phyloP scores from a whole-genome alignment of 2,113 vertebrate genomes.

The Dascyllus trimaculatus region DNA sequence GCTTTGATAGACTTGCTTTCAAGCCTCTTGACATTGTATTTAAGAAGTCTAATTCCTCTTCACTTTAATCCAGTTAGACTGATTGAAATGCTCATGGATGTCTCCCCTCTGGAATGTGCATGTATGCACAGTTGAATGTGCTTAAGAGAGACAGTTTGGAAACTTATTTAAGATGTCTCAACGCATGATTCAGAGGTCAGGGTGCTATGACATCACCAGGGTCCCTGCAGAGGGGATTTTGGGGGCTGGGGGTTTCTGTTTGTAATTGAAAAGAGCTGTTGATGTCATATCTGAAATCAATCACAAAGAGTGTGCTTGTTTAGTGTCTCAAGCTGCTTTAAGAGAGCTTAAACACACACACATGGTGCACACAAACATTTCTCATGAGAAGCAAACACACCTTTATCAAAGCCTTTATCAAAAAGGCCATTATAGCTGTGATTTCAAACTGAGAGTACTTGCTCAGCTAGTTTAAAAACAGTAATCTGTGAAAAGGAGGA shows the following conservation, averaged over 20 bases:
- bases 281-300: conserved; percentile 65
- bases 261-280: conserved; percentile 62
- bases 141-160: conserved; percentile 14
- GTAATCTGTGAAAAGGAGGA: too few relatives aligned
- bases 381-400: neutral
- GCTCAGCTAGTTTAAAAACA: too few relatives aligned
- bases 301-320: conserved; percentile 33
- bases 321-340: conserved; percentile 24
- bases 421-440: too few relatives aligned
- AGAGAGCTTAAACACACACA: conserved; percentile 13
- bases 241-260: conserved; percentile 55
- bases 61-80: conserved; percentile 7
- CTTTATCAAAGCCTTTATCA: too few relatives aligned
- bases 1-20: conserved; percentile 20
- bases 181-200: conserved; percentile 64
- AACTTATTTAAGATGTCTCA: conserved; percentile 47
- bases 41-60: conserved; percentile 8
- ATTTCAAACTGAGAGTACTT: too few relatives aligned
- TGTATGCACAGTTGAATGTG: neutral
- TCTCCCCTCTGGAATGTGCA: neutral
- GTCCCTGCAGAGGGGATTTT: conserved; percentile 58
- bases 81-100: neutral
- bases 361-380: neutral
- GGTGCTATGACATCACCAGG: conserved; percentile 69
- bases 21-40: conserved; percentile 2